Percentiles rank a stretch among this genome's conserved stretches.
Conservation (phyloP, 2,888 invertebrate species). For the Rambutsinella grinnellia region DNA sequence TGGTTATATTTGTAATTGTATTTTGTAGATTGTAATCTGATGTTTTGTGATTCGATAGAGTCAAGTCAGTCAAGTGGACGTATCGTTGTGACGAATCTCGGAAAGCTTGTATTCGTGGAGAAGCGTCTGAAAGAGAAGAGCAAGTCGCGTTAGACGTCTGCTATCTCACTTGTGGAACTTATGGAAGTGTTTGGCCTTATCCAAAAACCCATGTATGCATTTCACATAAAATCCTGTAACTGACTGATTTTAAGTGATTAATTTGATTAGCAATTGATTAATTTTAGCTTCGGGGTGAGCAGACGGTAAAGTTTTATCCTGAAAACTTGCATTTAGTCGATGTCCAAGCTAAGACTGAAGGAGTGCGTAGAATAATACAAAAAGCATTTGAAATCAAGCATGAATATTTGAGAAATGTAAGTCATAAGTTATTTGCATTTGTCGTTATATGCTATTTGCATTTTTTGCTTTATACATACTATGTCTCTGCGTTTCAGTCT, state of each 20-base stretch:
- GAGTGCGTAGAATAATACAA: constrained; percentile 8
- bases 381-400: constrained; percentile 19
- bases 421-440: background rate
- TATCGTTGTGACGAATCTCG: constrained; percentile 38
- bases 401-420: constrained; percentile 4
- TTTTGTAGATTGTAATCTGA: too few species aligned
- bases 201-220: constrained; percentile 71
- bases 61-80: too few species aligned
- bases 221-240: constrained; percentile 1
- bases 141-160: constrained; percentile 72
- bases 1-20: too few species aligned
- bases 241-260: background rate
- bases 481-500: too few species aligned
- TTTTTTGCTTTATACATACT: too few species aligned
- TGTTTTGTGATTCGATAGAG: too few species aligned
- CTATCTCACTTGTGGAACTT: constrained; percentile 77
- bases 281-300: constrained; percentile 7
- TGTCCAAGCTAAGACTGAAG: constrained; percentile 23
- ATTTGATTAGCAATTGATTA: background rate
- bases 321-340: constrained; percentile 13
- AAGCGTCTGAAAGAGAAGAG: background rate
- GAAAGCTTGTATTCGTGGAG: constrained; percentile 11
- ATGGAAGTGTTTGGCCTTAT: constrained; percentile 79
- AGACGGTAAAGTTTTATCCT: constrained; percentile 29
- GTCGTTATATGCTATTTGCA: background rate